Evolutionary conservation across 2,797 vertebrate genomes (phyloP), one percentile per base, ranked within the genome.

Genomic region (Trachops cirrhosus): DNA sequence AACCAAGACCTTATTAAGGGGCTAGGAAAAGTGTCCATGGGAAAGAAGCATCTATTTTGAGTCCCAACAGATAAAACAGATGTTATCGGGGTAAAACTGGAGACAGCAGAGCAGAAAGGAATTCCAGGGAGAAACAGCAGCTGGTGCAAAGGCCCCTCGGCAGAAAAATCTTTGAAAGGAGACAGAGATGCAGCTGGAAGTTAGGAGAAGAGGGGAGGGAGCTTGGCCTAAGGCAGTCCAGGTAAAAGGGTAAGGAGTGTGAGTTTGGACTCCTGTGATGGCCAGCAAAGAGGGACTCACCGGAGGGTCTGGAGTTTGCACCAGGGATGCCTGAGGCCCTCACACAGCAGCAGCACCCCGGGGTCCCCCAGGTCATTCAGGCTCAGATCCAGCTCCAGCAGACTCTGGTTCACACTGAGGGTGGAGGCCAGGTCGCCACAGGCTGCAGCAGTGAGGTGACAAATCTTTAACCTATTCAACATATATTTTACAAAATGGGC

Each of bases 311-410:
- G 95, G 6, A 97, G 92, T n/a, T n/a, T 94, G 86, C 97, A 97
- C 12, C 71, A 41, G 11, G 96, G 95, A 5, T 95, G 84, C 59
- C 9, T 62, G 44, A 98, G 96, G 11, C 95, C 96, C 46, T 97
- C 46, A 10, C 96, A 97, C 10, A 97, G 96, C 29, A 87, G 82
- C 34, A 93, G 96, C 50, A 82, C 91, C 32, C 97, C 97, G 0
- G 37, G 29, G 37, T 98, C 96, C 44, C 96, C 97, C 62, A 97
- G 95, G 5, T 98, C 97, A 1, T 97, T 98, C 14, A 96, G 92
- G 18, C 96, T 89, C 7, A 98, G 77, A 68, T 97, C 97, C 91
- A 97, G 93, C 78, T 98, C 96, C 4, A 1, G 48, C 83, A 97
- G 91, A 86, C 82, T 95, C 52, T 24, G 83, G 73, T 78, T 97